Conservation (phyloP, 1,140 invertebrate species). For the Condylostylus longicornis region DNA sequence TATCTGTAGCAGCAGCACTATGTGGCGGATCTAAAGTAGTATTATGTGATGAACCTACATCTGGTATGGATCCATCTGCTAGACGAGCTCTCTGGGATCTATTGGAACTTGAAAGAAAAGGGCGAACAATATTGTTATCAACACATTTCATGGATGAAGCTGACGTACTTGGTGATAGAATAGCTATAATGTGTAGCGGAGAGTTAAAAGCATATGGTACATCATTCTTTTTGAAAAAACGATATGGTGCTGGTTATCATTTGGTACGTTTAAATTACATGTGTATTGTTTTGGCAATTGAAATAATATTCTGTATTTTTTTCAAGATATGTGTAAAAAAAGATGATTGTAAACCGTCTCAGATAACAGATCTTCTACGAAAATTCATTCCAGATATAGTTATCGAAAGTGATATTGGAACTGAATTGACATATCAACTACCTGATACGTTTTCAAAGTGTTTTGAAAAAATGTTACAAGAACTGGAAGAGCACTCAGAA, state of each 20-base stretch:
- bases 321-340: constrained; percentile 26
- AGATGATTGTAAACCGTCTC: constrained; percentile 13
- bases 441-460: constrained; percentile 15
- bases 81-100: constrained; percentile 80
- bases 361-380: constrained; percentile 19
- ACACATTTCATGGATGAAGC: constrained; percentile 99
- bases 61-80: constrained; percentile 89
- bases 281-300: neutral
- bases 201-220: constrained; percentile 69
- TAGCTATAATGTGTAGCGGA: constrained; percentile 77
- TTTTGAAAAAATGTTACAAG: constrained; percentile 24
- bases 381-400: constrained; percentile 21
- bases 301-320: neutral
- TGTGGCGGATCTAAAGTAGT: constrained; percentile 51
- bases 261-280: constrained; percentile 13
- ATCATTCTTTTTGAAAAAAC: constrained; percentile 74
- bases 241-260: constrained; percentile 44
- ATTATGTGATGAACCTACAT: constrained; percentile 88
- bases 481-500: constrained; percentile 15
- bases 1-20: constrained; percentile 58
- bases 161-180: constrained; percentile 82
- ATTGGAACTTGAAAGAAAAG: constrained; percentile 40
- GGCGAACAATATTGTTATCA: constrained; percentile 71
- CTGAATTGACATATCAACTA: constrained; percentile 23
- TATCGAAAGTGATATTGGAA: constrained; percentile 23